Base-by-base conservation (phyloP, 2,888 invertebrate genomes). In the Drosophila paracracens region DNA sequence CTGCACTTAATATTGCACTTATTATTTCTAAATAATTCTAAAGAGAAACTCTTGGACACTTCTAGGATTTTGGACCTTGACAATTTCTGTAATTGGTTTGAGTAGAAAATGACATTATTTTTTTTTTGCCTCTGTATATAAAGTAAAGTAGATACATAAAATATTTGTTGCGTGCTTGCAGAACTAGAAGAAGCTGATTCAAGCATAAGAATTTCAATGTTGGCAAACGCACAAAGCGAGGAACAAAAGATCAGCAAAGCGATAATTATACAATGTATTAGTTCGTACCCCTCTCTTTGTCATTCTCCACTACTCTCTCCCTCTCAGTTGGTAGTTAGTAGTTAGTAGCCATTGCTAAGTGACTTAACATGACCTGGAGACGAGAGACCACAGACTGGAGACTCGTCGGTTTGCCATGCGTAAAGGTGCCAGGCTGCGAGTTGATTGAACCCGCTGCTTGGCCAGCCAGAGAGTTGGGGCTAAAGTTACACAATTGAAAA, bases 401-500 rank as follows among this genome's bases (percentile, higher is more conserved):
- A 50, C 50, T 67, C 63, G 62, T 52, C 67, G 70, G 70, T 65
- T 67, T 80, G 82, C 87, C 91, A 91, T 91, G 91, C 91, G 91
- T 91, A 90, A 91, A 91, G 91, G 91, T 91, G 91, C 85, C 82
- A 90, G 89, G 82, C 79, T 70, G 62, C 35, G 81, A 79, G 79
- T 82, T 82, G 82, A 82, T 82, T 82, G 82, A 82, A 82, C 82
- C 77, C 68, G 54, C 60, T 76, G 77, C 67, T 70, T 70, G 81
- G 69, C 80, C 67, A 60, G 68, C 62, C 74, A 63, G 48, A 54
- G 54, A 66, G 67, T 10, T 21, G 38, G 4, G 61, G 57, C 74
- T 79, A 61, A 50, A 76, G 79, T 82, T 82, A 79, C 79, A 82
- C 81, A 82, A 82, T 82, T 82, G 81, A 82, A 82, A 79, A 69